Percentiles rank a stretch among this genome's conserved stretches.
These are phyloP conservation scores for Meliscaeva auricollis DNA, from an alignment of 2,888 invertebrate species.

Conservation along the genomic window DNA sequence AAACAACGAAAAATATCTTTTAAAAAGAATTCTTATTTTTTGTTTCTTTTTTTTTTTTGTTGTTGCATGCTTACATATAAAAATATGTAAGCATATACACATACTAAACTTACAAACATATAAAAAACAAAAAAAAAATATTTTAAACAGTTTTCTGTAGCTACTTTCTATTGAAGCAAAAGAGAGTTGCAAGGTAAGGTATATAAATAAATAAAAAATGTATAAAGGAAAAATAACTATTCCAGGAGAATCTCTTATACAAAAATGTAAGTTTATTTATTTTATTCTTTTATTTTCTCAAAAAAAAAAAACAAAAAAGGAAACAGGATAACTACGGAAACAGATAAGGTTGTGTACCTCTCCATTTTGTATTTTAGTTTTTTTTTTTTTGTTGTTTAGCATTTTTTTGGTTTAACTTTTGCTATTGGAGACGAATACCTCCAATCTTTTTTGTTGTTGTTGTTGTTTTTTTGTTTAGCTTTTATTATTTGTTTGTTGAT, in stretches of 20 bases:
- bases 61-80: background rate
- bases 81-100: background rate
- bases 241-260: conserved; percentile 54
- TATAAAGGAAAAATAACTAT: conserved; percentile 49
- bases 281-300: conserved; percentile 8
- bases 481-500: conserved; percentile 56
- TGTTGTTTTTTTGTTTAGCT: background rate
- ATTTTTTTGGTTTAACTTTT: conserved; percentile 32
- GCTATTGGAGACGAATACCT: conserved; percentile 26
- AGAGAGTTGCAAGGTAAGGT: conserved; percentile 32
- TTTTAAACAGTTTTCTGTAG: conserved; percentile 23
- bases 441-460: background rate
- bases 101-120: conserved; percentile 1
- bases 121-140: background rate
- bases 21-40: conserved; percentile 48
- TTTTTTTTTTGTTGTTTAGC: conserved; percentile 25
- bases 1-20: conserved; percentile 4
- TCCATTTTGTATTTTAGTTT: conserved; percentile 19
- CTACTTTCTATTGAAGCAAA: conserved; percentile 36
- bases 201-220: conserved; percentile 29
- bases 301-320: background rate
- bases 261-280: conserved; percentile 52
- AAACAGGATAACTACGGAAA: conserved; percentile 65
- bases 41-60: background rate
- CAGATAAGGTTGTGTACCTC: conserved; percentile 66